Evolutionary conservation across 2,888 invertebrate species (phyloP), one percentile per base, ranked within the genome.

Genomic region (Anarsia innoxiella): DNA sequence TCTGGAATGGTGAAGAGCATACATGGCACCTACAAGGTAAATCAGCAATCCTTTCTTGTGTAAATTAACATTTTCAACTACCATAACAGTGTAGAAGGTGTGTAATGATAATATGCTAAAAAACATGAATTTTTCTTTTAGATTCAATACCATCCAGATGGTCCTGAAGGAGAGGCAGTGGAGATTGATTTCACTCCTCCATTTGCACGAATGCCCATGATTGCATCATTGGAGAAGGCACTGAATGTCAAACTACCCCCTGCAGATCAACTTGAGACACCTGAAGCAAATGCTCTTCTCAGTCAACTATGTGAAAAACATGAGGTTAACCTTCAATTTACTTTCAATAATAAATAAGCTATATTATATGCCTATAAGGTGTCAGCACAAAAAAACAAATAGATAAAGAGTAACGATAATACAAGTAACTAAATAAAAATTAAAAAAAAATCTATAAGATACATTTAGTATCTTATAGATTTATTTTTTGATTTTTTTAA

Each of bases 111-210:
- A n/a, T n/a, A n/a, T n/a, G 19, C 19, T 19, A 8, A 5, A 19
- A 8, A 19, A 19, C 3, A 19, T 19, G 19, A 5, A 5, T 5
- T 8, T 19, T 5, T 19, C 3, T 63, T 62, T 33, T 40, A 86
- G 85, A 73, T 89, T 2, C 88, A 89, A 57, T 99, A 96, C 66
- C 98, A 97, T 72, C 98, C 98, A 0, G 94, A 97, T 47, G 97
- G 96, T 0, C 90, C 90, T 0, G 94, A 93, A 3, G 91, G 93
- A 33, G 91, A 92, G 56, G 91, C 88, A 46, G 86, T 92, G 2
- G 93, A 94, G 73, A 91, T 99, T 40, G 99, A 99, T 76, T 99
- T 99, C 64, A 97, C 97, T 2, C 99, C 99, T 15, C 99, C 99
- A 1, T 99, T 99, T 83, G 94, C 90, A 52, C 87, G 95, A 48